Evolutionary conservation across 2,113 vertebrate genomes (phyloP), one percentile per base, ranked within the genome.

Genomic region (Sialia sialis): DNA sequence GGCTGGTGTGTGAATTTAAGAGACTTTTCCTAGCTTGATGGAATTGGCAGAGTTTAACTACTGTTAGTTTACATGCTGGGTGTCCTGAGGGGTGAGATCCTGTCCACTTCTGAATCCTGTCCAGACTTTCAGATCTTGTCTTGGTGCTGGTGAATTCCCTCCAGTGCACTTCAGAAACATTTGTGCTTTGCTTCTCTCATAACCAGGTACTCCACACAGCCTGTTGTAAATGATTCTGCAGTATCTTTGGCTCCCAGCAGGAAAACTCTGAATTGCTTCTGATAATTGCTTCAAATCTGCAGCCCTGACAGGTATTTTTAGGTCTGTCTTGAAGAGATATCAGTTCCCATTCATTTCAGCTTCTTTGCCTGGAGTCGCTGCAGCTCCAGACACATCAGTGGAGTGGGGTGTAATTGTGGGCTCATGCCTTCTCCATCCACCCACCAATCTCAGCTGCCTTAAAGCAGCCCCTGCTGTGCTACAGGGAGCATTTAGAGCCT

Each of bases 301-400:
- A 91, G 72, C 84, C 94, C 92, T 6, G 20, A 95, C 95, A 97
- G 98, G 97, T 98, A 97, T 98, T 98, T 98, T 98, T 98, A 98
- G 96, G 96, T 78, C 88, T 98, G 96, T 97, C 97, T 97, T 95
- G 88, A 96, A 97, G 97, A 93, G 59, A 58, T 80, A 93, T 93
- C 96, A 97, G 95, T 92, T 97, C 94, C 94, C 94, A 66, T 89
- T 79, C 90, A 58, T 94, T 97, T 95, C 78, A 90, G 13, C 82
- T 94, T 90, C 97, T 97, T 98, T 98, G 98, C 97, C 92, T 97
- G 96, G 93, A 98, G 96, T 94, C 96, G 85, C 80, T 93, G 43
- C 83, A 84, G 75, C 90, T 97, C 95, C 97, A 98, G 97, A 96
- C 95, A 16, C 92, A 85, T 97, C 97, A 95, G 26, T 97, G 96